Evolutionary conservation across 2,888 invertebrate species (phyloP).

Genomic region (Lasioglossum oenotherae): DNA sequence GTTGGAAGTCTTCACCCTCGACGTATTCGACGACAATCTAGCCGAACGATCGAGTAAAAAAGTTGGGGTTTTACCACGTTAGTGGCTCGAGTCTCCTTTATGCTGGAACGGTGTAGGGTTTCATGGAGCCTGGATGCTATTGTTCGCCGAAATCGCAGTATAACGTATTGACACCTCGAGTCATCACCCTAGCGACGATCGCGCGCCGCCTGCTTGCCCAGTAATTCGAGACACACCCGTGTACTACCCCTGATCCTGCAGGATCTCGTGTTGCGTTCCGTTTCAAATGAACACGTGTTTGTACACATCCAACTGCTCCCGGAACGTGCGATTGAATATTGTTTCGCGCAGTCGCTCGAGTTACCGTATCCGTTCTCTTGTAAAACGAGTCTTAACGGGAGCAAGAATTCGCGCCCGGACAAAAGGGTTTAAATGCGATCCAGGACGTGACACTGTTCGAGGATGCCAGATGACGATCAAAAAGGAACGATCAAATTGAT

Average conservation of each 20-base stretch:
- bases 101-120: constrained; percentile 48
- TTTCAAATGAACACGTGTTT: constrained; percentile 69
- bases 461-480: neutral
- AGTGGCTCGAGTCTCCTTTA: constrained; percentile 38
- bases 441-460: neutral
- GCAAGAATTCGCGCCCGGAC: constrained; percentile 25
- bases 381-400: constrained; percentile 11
- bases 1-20: neutral
- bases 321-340: constrained; percentile 52
- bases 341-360: constrained; percentile 44
- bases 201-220: constrained; percentile 53
- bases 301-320: constrained; percentile 54
- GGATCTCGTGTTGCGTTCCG: constrained; percentile 70
- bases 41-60: constrained; percentile 29
- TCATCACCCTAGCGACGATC: constrained; percentile 66
- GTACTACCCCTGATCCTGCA: constrained; percentile 52
- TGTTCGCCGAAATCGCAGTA: constrained; percentile 68
- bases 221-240: constrained; percentile 67
- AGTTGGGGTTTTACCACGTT: constrained; percentile 13
- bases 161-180: constrained; percentile 72
- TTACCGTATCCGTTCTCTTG: constrained; percentile 39
- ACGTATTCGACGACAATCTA: constrained; percentile 13
- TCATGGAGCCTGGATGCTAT: constrained; percentile 56
- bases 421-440: neutral
- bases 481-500: neutral